Base-by-base conservation (phyloP, 2,888 invertebrate species). In the Merodon equestris region DNA sequence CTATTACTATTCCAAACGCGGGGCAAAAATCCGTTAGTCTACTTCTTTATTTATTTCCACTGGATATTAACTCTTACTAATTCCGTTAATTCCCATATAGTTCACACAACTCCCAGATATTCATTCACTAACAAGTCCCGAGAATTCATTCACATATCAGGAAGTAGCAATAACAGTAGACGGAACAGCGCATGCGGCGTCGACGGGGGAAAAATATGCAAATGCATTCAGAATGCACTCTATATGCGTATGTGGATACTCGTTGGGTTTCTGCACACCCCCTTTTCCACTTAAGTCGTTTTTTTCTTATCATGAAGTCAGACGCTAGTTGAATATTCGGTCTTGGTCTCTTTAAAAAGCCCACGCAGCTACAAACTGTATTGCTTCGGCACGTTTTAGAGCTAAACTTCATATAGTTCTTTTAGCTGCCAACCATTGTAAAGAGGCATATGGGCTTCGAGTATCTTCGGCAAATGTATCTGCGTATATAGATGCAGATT, bases 131-230 rank as follows among this genome's bases (percentile, higher is more conserved):
- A 60, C 60, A 15, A 68, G 47, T 61, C 45, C 53, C 61, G 56
- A 61, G 76, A 77, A 77, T 77, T 72, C 72, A 77, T 77, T 77
- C 76, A 57, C 72, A 77, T 58, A 63, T 72, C 76, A 77, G 76
- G 76, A 77, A 77, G 76, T 67, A 56, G 54, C 66, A 63, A 57
- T 64, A 4, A 7, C 7, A 27, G 27, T 27, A 38, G 34, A 27
- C 34, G 56, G 13, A 14, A 10, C 12, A 15, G 15, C 9, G 38
- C 51, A 3, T 12, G 7, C 58, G 38, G 48, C 44, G 53, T 60
- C 38, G 53, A 50, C 19, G 56, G 40, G 14, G 13, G n/a, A 5
- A 48, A 70, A 67, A 57, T 40, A 34, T 57, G 61, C 18, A 60
- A 54, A 68, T 76, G 72, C 72, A 47, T 67, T 63, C 66, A 42